A percentile compares a stretch with the other conserved stretches of the same genome.
phyloP scores from a whole-genome alignment of 2,888 invertebrate species.

The Noctuana brunneofusca region DNA sequence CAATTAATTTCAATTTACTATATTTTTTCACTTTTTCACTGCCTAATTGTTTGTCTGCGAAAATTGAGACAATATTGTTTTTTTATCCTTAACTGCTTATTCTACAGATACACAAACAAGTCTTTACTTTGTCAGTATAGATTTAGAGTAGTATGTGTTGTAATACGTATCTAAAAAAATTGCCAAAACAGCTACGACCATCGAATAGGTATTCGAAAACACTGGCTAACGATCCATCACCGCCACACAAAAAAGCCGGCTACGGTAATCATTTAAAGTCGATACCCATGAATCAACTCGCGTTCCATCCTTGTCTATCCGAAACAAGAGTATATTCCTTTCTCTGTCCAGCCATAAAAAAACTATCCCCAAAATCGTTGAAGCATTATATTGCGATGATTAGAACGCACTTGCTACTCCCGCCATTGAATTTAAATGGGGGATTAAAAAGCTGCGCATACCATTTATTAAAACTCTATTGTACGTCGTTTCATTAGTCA shows the following conservation, averaged over 20 bases:
- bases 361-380: conserved; percentile 67
- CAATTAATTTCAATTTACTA: no score
- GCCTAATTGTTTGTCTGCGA: no score
- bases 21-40: no score
- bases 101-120: neutral
- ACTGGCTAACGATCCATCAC: conserved; percentile 79
- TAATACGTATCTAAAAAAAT: neutral
- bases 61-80: no score
- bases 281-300: conserved; percentile 70
- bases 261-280: conserved; percentile 79
- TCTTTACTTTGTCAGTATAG: neutral
- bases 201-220: conserved; percentile 33
- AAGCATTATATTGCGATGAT: conserved; percentile 82
- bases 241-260: conserved; percentile 69
- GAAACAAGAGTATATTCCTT: conserved; percentile 30
- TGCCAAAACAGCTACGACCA: neutral
- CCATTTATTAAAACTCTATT: conserved; percentile 79
- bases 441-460: conserved; percentile 76
- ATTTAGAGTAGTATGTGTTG: no score
- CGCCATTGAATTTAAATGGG: conserved; percentile 81
- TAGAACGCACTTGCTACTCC: conserved; percentile 75
- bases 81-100: no score
- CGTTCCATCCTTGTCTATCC: conserved; percentile 49
- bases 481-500: conserved; percentile 74
- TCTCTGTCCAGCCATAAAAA: conserved; percentile 52